A percentile compares a stretch with the other conserved stretches of the same genome.
Conservation (phyloP, 2,797 vertebrate genomes). For the Masticophis lateralis region DNA sequence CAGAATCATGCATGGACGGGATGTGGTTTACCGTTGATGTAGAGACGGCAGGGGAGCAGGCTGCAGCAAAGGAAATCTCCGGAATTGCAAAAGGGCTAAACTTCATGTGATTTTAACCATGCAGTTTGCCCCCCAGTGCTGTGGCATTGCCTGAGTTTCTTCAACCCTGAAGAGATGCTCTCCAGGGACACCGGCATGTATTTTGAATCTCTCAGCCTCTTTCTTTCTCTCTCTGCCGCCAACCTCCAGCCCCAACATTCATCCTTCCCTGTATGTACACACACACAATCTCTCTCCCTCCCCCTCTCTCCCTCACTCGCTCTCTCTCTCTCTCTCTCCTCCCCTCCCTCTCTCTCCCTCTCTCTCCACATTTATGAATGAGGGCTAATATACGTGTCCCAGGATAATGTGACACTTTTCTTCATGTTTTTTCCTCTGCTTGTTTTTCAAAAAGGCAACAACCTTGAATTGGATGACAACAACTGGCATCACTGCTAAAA, state of each 20-base stretch:
- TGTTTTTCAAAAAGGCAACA: background rate
- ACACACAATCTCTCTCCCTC: background rate
- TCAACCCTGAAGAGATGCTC: background rate
- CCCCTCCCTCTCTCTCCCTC: no score
- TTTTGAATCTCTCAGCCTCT: background rate
- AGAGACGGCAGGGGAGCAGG: background rate
- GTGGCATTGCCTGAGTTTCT: background rate
- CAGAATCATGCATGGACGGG: background rate
- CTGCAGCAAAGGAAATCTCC: conserved; percentile 42
- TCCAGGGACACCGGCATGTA: background rate
- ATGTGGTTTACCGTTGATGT: background rate
- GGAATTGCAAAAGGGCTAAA: conserved; percentile 45
- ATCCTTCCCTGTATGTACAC: background rate
- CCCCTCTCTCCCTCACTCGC: no score
- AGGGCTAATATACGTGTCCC: background rate
- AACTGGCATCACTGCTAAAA: background rate
- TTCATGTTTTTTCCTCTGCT: background rate
- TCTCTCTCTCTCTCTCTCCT: no score
- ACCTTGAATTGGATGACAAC: background rate
- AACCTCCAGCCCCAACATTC: background rate
- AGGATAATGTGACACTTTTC: background rate
- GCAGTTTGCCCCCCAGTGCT: background rate
- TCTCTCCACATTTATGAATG: background rate
- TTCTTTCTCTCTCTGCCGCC: background rate
- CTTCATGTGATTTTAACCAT: background rate